Base-by-base conservation (phyloP, 2,113 vertebrate genomes). In the Prolemur simus region DNA sequence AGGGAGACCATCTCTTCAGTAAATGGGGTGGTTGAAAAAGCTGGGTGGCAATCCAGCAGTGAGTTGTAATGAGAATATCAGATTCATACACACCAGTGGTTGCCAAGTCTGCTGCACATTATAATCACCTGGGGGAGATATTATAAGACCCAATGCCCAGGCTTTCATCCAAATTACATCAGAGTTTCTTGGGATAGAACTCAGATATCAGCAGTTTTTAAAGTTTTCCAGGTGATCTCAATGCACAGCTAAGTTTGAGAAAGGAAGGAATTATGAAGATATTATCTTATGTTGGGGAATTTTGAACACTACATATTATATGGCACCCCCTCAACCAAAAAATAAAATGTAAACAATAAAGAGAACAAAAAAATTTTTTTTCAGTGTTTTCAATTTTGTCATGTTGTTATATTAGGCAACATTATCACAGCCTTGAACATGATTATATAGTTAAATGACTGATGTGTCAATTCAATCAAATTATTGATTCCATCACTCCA, bases 221-320 rank as follows among this genome's bases (percentile, higher is more conserved):
- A 91, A 69, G 23, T 91, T 96, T 94, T 88, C 78, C 49, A 49
- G 58, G 60, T 73, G 29, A 91, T 83, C 34, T 49, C 45, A 91
- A 29, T 18, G 12, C 52, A 20, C 34, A 78, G 49, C 63, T 89
- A 87, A 45, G 0, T 95, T 66, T 93, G 78, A 93, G 66, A 94
- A 91, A 81, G 56, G 52, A 73, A 94, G 20, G 27, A 91, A 93
- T 11, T 83, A 47, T 42, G 45, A 68, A 49, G 32, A 78, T 69
- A 84, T 64, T 54, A 42, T 64, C 23, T 25, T 14, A 54, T 56
- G 3, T 47, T 54, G 32, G 52, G 42, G 6, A 91, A 69, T n/a
- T 95, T 60, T 82, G 47, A 88, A 77, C 76, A 82, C 21, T 74
- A 54, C 52, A 6, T 54, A 71, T 78, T 63, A 5, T 6, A 37